Evolutionary conservation across 1,140 invertebrate genomes (phyloP), one percentile per base, ranked within the genome.

Genomic region (Agrypnia vestita): DNA sequence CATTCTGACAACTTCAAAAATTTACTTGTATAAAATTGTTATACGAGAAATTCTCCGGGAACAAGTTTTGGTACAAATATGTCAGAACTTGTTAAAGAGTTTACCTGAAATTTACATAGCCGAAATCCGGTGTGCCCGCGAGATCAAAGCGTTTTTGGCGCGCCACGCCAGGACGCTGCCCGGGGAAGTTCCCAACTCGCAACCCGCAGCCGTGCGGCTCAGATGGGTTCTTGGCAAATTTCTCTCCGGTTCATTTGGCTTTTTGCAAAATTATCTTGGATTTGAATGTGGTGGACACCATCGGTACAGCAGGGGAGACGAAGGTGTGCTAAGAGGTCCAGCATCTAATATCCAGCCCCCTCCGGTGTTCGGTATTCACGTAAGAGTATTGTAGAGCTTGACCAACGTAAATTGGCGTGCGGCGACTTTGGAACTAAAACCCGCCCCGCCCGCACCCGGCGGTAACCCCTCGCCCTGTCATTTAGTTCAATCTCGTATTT

Each of bases 91-190:
- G 25, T 21, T 62, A 62, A 62, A 43, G 61, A 62, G 61, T 62
- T 62, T 62, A 62, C 19, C 61, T 62, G 61, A 62, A 35, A 62
- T 62, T 62, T 62, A 43, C 61, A 62, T 62, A 62, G 61, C 61
- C 25, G 61, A 62, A 62, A 62, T 62, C 61, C 61, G 61, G 0
- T 13, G 61, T 8, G 25, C 61, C 59, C 19, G 59, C 59, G n/a
- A 62, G 59, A 62, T 62, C 61, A 43, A 62, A 62, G 61, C 6
- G 11, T 35, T 19, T 19, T 19, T 25, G 13, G 21, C 7, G n/a
- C 9, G 6, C 53, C 55, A 17, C 53, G 19, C 12, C 4, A 7
- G 53, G 53, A 19, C 53, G 53, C 55, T 19, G 55, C 15, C 9
- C 6, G 17, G 55, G 55, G 17, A 11, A 3, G 13, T 6, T 53